Conservation (phyloP, 2,888 invertebrate species). For the Agrotis ipsilon region DNA sequence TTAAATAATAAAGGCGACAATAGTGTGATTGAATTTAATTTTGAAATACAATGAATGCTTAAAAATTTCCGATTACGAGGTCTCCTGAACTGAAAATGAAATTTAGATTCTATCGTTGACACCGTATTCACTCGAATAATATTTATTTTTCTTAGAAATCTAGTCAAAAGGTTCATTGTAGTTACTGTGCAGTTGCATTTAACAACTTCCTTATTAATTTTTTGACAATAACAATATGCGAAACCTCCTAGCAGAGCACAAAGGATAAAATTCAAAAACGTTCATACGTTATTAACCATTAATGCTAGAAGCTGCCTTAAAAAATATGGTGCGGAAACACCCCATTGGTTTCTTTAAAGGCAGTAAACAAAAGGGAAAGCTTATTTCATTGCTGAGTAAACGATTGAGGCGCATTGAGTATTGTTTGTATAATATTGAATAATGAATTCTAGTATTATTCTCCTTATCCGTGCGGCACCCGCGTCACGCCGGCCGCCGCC, state of each 20-base stretch:
- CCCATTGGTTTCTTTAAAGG: conserved; percentile 12
- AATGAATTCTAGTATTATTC: conserved; percentile 62
- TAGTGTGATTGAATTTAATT: too few relatives aligned
- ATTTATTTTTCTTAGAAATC: not conserved
- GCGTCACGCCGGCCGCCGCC: conserved; percentile 47
- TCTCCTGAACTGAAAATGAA: too few relatives aligned
- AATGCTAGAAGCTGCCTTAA: conserved; percentile 4
- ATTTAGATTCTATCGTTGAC: not conserved
- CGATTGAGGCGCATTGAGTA: conserved; percentile 38
- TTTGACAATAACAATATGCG: conserved; percentile 4
- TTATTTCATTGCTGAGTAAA: conserved; percentile 28
- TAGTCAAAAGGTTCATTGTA: too few relatives aligned
- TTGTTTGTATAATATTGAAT: conserved; percentile 58
- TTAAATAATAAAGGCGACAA: too few relatives aligned
- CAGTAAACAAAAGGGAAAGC: not conserved
- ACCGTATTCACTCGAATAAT: not conserved
- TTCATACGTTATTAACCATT: conserved; percentile 1
- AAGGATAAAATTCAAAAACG: conserved; percentile 16
- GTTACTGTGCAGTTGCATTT: not conserved
- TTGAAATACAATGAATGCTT: too few relatives aligned
- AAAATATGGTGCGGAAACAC: conserved; percentile 18
- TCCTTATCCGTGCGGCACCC: conserved; percentile 58
- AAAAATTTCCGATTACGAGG: too few relatives aligned
- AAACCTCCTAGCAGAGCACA: conserved; percentile 3
- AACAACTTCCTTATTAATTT: conserved; percentile 21